These are phyloP conservation scores for Anorthoa munda DNA, from an alignment of 2,888 invertebrate genomes.

Conservation along the genomic window DNA sequence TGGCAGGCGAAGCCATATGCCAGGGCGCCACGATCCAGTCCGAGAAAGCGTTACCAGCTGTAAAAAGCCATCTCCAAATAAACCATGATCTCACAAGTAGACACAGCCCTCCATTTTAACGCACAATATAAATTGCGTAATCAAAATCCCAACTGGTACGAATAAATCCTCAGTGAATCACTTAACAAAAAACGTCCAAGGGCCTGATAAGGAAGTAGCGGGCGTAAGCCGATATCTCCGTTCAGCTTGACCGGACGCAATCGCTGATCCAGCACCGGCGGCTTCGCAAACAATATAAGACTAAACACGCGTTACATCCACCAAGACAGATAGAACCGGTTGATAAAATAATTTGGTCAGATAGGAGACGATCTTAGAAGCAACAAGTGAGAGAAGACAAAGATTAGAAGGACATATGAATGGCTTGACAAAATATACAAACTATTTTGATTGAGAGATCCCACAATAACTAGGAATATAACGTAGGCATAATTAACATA, in stretches of 20 bases:
- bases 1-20: constrained; percentile 31
- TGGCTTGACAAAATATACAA: not conserved
- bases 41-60: constrained; percentile 7
- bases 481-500: constrained; percentile 37
- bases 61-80: constrained; percentile 14
- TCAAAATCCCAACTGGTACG: constrained; percentile 36
- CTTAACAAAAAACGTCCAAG: constrained; percentile 57
- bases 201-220: constrained; percentile 67
- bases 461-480: constrained; percentile 1
- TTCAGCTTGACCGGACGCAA: constrained; percentile 66
- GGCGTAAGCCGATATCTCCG: constrained; percentile 70
- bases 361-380: constrained; percentile 4
- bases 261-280: constrained; percentile 61
- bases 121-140: constrained; percentile 37
- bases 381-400: not conserved
- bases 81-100: constrained; percentile 43
- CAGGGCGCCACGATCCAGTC: not conserved
- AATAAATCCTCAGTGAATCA: constrained; percentile 53
- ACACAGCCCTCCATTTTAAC: constrained; percentile 21
- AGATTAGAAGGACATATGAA: not conserved
- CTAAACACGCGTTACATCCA: constrained; percentile 43
- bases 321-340: constrained; percentile 19
- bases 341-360: constrained; percentile 1
- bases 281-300: constrained; percentile 45
- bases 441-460: constrained; percentile 14